Evolutionary conservation across 2,888 invertebrate species (phyloP).

Genomic region (Drosophila ustulata): DNA sequence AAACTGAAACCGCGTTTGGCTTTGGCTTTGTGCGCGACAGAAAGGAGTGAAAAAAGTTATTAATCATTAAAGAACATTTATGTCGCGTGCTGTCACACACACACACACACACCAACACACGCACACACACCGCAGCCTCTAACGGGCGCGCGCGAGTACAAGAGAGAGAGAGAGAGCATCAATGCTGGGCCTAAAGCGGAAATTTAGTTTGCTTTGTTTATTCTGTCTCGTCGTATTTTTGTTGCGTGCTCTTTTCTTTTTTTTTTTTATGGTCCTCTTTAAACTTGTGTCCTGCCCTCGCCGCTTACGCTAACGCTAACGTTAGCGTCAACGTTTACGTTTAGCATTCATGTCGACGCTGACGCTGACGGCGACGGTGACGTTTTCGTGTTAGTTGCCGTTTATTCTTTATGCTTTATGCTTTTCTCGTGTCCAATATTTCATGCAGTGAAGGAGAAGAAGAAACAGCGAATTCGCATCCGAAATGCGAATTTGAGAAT

Average conservation of each 20-base stretch:
- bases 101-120: slow-evolving; percentile 31
- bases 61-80: slow-evolving; percentile 77
- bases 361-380: slow-evolving; percentile 9
- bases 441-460: slow-evolving; percentile 2
- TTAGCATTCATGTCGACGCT: not conserved
- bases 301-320: not conserved
- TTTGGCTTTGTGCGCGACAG: slow-evolving; percentile 39
- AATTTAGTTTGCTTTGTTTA: slow-evolving; percentile 48
- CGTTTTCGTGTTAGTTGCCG: slow-evolving; percentile 19
- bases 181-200: slow-evolving; percentile 36
- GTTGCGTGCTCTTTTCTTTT: not conserved
- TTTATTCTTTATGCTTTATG: slow-evolving; percentile 17
- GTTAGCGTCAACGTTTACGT: not conserved
- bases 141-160: not conserved
- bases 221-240: slow-evolving; percentile 19
- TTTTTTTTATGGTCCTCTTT: slow-evolving; percentile 29
- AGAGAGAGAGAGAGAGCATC: not conserved
- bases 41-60: slow-evolving; percentile 76
- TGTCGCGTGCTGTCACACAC: slow-evolving; percentile 64
- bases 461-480: not conserved
- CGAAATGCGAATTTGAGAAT: slow-evolving; percentile 9
- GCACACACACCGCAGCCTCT: slow-evolving; percentile 1
- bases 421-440: slow-evolving; percentile 29
- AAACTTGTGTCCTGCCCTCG: slow-evolving; percentile 36
- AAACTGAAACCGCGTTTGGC: slow-evolving; percentile 62